Evolutionary conservation across 2,797 vertebrate genomes (phyloP).

Genomic region (Phoeniculus purpureus): DNA sequence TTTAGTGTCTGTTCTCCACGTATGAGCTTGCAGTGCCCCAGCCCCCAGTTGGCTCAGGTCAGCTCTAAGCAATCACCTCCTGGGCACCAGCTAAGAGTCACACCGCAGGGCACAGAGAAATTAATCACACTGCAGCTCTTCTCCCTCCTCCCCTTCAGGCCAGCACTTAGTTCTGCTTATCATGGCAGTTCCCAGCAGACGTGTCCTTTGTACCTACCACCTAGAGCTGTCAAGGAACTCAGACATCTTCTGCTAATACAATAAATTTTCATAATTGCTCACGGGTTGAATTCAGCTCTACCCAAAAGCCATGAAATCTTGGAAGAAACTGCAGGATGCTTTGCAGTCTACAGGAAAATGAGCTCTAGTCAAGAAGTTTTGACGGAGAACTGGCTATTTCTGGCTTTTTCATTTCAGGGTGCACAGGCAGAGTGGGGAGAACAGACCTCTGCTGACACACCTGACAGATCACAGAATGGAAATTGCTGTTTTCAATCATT

Average conservation of each 20-base stretch:
- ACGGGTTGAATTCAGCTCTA: neutral
- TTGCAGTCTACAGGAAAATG: slow-evolving; percentile 35
- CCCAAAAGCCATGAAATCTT: slow-evolving; percentile 37
- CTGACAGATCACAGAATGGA: slow-evolving; percentile 42
- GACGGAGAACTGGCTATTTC: slow-evolving; percentile 44
- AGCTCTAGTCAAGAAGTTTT: slow-evolving; percentile 23
- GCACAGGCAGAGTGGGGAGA: neutral
- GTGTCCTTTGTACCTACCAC: neutral
- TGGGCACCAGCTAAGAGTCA: neutral
- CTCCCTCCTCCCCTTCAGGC: neutral
- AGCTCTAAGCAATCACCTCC: neutral
- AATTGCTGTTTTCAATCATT: slow-evolving; percentile 38
- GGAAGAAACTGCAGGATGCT: slow-evolving; percentile 27
- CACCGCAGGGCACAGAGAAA: neutral
- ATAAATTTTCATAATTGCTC: slow-evolving; percentile 34
- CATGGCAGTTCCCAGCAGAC: neutral
- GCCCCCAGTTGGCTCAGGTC: neutral
- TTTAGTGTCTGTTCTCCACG: neutral
- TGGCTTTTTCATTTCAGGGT: slow-evolving; percentile 45
- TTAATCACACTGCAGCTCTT: neutral
- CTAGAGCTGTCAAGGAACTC: neutral
- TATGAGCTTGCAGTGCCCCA: neutral
- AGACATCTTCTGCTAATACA: neutral
- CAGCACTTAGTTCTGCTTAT: slow-evolving; percentile 15
- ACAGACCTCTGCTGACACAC: slow-evolving; percentile 44